These are phyloP conservation scores for Suncus etruscus DNA, from an alignment of 2,113 vertebrate species.

Conservation along the genomic window DNA sequence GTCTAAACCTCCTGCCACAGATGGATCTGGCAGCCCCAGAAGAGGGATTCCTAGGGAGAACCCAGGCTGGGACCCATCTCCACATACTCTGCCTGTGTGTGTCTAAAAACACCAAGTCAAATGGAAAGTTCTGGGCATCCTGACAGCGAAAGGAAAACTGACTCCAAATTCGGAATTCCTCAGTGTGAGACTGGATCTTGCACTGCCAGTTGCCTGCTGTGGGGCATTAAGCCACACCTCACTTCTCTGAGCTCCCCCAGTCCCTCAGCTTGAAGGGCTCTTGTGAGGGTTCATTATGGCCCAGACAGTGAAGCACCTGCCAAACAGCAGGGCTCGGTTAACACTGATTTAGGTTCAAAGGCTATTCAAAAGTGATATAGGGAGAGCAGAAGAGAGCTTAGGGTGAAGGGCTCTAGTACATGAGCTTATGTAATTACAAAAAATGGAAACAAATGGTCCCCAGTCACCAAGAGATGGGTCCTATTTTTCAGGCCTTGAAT, in stretches of 20 bases:
- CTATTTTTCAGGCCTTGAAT: neutral
- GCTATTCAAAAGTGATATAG: neutral
- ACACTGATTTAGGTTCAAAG: neutral
- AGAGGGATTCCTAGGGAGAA: neutral
- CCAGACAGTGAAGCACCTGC: neutral
- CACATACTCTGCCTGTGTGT: neutral
- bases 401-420: neutral
- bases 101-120: conserved; percentile 38
- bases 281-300: neutral
- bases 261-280: neutral
- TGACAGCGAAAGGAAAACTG: conserved; percentile 47
- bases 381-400: neutral
- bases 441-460: neutral
- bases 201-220: conserved; percentile 9
- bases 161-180: neutral
- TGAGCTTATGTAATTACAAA: neutral
- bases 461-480: neutral
- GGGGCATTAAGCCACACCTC: neutral
- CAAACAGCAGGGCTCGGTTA: neutral
- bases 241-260: neutral
- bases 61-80: neutral
- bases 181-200: neutral
- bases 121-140: conserved; percentile 57
- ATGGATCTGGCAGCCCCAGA: neutral
- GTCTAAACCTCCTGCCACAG: conserved; percentile 58